Evolutionary conservation across 2,113 vertebrate species (phyloP).

Genomic region (Siniperca chuatsi): DNA sequence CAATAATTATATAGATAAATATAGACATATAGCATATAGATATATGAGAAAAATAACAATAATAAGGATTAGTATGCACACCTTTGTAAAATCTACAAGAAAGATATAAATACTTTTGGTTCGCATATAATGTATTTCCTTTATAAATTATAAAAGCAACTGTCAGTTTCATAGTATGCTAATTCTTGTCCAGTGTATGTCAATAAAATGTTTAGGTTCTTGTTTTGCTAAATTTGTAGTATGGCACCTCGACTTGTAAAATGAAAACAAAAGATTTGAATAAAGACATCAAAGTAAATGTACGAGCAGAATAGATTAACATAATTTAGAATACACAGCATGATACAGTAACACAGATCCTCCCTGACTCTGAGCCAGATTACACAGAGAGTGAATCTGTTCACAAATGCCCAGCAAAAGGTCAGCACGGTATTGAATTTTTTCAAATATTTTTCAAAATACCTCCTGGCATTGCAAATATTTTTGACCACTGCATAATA

Average conservation of each 20-base stretch:
- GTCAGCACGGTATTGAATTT: constrained; percentile 98
- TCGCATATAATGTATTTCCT: not conserved
- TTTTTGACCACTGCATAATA: constrained; percentile 98
- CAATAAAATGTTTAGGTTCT: not conserved
- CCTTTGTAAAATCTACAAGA: not conserved
- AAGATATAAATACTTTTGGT: not conserved
- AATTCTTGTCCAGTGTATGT: not conserved
- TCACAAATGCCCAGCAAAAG: constrained; percentile 88
- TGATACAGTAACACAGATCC: constrained; percentile 66
- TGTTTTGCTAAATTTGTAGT: constrained; percentile 25
- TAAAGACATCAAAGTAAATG: constrained; percentile 62
- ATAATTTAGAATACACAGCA: constrained; percentile 70
- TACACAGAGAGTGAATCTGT: constrained; percentile 74
- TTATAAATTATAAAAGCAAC: constrained; percentile 18
- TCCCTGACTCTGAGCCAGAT: constrained; percentile 78
- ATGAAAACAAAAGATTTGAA: constrained; percentile 62
- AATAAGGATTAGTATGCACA: not conserved
- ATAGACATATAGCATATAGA: not conserved
- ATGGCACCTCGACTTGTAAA: constrained; percentile 15
- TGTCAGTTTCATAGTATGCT: not conserved
- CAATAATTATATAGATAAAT: not conserved
- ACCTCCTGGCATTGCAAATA: constrained; percentile 99
- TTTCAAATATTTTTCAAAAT: constrained; percentile 95
- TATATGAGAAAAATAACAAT: not conserved
- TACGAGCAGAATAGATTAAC: constrained; percentile 71